Base-by-base conservation (phyloP, 2,797 vertebrate species). In the Sebastes nivosus region DNA sequence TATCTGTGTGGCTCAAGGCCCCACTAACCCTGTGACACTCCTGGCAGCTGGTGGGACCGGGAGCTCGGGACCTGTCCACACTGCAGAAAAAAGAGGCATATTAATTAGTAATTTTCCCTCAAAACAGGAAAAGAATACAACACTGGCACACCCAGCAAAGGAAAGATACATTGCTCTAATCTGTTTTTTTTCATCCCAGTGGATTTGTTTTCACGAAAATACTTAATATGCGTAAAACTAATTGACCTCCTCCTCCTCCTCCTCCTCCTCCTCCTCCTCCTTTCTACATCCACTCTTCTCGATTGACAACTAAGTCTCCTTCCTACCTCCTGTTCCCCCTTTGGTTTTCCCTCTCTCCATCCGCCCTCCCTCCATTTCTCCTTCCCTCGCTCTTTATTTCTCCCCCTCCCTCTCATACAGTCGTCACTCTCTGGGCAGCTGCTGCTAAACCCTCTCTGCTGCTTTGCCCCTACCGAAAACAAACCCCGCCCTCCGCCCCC, bases 1-100 rank as follows among this genome's bases (percentile, higher is more conserved):
- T 97, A 98, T 96, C 95, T 95, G 95, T 93, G 93, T 95, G 95
- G 96, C 95, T 96, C 94, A 94, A 96, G 94, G 95, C 96, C 95
- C 95, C 95, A 95, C 94, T 96, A 96, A 96, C 96, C 96, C 96
- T 94, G 93, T 95, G 94, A 95, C 95, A 95, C 93, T 88, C 30
- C 94, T 92, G 95, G 96, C 96, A 97, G 96, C 97, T 97, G 97
- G 96, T 95, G 88, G 85, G 82, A 81, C 80, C 72, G 89, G 79
- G 36, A 84, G 85, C 89, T 79, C 66, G 57, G 71, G 87, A 75
- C 50, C 70, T 77, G 63, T 65, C 75, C 60, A 25, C 61, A 30
- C 71, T 13, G 63, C 60, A 78, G 20, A 42, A 57, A 64, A 57
- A 59, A 50, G 11, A 67, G 25, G 4, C 77, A 60, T 59, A 34